Base-by-base conservation (phyloP, 2,113 vertebrate genomes). In the Thamnaconus septentrionalis region DNA sequence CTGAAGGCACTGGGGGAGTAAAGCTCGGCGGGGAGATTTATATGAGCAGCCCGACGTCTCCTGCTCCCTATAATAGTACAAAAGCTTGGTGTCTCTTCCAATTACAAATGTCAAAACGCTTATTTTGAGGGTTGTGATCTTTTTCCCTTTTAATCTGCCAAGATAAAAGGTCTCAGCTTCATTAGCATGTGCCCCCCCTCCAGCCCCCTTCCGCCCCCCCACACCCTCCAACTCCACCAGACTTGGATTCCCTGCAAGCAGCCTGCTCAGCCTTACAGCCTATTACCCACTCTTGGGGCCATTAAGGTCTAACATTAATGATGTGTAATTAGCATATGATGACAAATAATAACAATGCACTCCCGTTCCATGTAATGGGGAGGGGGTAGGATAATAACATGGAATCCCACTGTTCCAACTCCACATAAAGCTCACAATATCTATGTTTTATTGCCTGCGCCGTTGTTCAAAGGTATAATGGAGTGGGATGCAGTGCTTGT, bases 311-410 rank as follows among this genome's bases (percentile, higher is more conserved):
- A 93, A 93, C 92, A 94, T 94, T 96, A 94, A 94, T 94, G 94
- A 95, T 93, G 94, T 92, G 94, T 94, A 96, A 97, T 97, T 97
- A 97, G 94, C 92, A 93, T 91, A 94, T 91, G 92, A 96, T 95
- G 95, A 97, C 94, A 93, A 94, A 95, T 94, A 93, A 93, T 93
- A 93, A 94, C 91, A 93, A 91, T 92, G 88, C 87, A 87, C 93
- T 92, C 91, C 91, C 90, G 93, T 92, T 92, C 86, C 78, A 93
- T 94, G 92, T 94, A 94, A 92, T 91, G 85, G 92, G 93, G 92
- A n/a, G 18, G 18, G 18, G 93, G 90, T 93, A 90, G 90, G 91
- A 92, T 94, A 94, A 96, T 96, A 96, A 97, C 94, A 93, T 88
- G 90, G 91, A 80, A 73, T 90, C 91, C 92, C 85, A 92, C 92